Evolutionary conservation across 1,140 invertebrate genomes (phyloP), one percentile per base, ranked within the genome.

Genomic region (Hesperophylax magnus): DNA sequence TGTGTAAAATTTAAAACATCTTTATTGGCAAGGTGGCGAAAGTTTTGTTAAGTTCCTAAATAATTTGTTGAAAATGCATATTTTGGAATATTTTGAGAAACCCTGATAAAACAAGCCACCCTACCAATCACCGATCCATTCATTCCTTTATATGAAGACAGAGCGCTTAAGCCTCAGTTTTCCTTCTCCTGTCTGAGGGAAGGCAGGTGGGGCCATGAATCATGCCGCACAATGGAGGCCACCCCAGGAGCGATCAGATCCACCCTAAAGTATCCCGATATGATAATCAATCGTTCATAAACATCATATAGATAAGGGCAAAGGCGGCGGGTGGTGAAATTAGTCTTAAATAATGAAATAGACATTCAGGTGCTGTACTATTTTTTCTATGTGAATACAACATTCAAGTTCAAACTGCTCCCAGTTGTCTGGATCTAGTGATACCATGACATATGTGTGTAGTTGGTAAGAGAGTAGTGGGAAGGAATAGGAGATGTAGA

Each of bases 261-360:
- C 80, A 34, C 61, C 82, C 67, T 67, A 18, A 18, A 71, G 39
- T 80, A 77, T 65, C 65, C 75, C 56, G 82, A 84, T 84, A 84
- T 84, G 82, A 84, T 84, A 84, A 84, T 84, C 82, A 84, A 84
- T 84, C 82, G 82, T 84, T 84, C 82, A 84, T 84, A 84, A 84
- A 84, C 82, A 84, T 81, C 82, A 78, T 80, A 81, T 81, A 80
- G 82, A 84, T 84, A 84, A 81, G n/a, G 39, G 11, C 79, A 84
- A 39, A 8, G 79, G 63, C 71, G 79, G 65, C 15, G 11, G 18
- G 17, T 78, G 47, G 3, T 22, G 5, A 71, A 71, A 71, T 9
- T 31, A 47, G 9, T 47, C 2, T 47, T 14, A 47, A 47, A 27
- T 27, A 27, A 27, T 27, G 27, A 27, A 27, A 5, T 27, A 27